Evolutionary conservation across 2,113 vertebrate species (phyloP).

Genomic region (Triplophysa tibetana): DNA sequence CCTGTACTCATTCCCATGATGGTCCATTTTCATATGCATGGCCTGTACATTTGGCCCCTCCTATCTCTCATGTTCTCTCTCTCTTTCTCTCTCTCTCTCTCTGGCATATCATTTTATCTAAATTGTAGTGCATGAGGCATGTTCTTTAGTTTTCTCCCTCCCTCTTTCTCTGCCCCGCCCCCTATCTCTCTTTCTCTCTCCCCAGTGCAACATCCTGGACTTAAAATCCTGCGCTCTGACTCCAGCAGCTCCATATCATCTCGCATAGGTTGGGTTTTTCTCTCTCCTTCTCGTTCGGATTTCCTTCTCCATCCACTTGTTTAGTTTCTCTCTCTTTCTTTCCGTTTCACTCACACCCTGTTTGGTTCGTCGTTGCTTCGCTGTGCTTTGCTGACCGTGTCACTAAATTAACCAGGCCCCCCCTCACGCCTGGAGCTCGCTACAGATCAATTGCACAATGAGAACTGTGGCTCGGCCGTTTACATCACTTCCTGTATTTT

Average conservation of each 20-base stretch:
- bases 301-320: slow-evolving; percentile 7
- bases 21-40: slow-evolving; percentile 48
- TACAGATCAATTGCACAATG: background rate
- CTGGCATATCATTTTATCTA: slow-evolving; percentile 35
- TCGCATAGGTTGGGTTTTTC: slow-evolving; percentile 85
- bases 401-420: slow-evolving; percentile 63
- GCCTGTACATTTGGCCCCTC: slow-evolving; percentile 43
- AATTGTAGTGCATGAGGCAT: slow-evolving; percentile 76
- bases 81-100: slow-evolving; percentile 31
- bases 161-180: slow-evolving; percentile 51
- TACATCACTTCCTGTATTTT: slow-evolving; percentile 18
- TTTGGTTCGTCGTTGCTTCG: slow-evolving; percentile 55
- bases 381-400: slow-evolving; percentile 69
- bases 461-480: slow-evolving; percentile 5
- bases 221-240: slow-evolving; percentile 92
- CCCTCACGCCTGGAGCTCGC: slow-evolving; percentile 37
- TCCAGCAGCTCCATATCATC: slow-evolving; percentile 93
- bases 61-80: slow-evolving; percentile 38
- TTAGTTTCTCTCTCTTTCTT: slow-evolving; percentile 2
- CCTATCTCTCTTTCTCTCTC: slow-evolving; percentile 74
- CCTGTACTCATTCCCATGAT: slow-evolving; percentile 29
- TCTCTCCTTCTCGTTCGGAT: slow-evolving; percentile 59
- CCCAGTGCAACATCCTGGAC: slow-evolving; percentile 90
- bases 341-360: slow-evolving; percentile 39
- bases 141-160: slow-evolving; percentile 71